phyloP scores from a whole-genome alignment of 2,797 vertebrate species.

The Mycteria americana region DNA sequence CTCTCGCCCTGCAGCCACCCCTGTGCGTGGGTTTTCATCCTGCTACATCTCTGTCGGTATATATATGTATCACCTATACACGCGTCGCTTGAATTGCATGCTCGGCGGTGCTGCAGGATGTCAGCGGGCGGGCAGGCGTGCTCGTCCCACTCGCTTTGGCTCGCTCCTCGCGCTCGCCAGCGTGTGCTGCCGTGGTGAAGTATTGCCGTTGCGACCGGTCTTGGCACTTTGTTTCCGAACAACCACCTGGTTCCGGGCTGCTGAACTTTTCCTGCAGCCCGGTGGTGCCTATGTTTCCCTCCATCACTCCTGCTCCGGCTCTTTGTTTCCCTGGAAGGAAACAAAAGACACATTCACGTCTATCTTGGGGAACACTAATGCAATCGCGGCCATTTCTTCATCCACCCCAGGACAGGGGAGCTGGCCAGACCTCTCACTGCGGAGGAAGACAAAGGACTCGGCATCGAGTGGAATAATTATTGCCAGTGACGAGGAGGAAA shows the following conservation, averaged over 20 bases:
- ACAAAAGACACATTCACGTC: conserved; percentile 11
- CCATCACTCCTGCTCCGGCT: not conserved
- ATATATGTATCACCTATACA: not conserved
- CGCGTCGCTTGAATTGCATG: accelerated
- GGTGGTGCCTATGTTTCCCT: not conserved
- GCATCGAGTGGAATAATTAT: not conserved
- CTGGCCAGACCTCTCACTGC: not conserved
- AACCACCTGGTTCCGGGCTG: not conserved
- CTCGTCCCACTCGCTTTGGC: not conserved
- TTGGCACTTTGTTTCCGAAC: not conserved
- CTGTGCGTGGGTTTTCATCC: not conserved
- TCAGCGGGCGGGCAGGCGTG: not conserved
- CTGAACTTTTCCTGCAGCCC: conserved; percentile 55
- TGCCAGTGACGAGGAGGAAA: not conserved
- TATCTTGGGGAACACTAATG: not conserved
- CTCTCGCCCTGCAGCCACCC: not conserved
- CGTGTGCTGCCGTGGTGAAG: not conserved
- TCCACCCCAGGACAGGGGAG: not conserved
- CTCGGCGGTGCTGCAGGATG: not conserved
- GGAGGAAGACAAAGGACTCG: not conserved
- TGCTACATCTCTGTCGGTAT: not conserved
- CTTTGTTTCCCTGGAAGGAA: conserved; percentile 39
- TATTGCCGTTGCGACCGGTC: not conserved
- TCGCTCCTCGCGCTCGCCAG: not conserved
- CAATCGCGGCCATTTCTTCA: not conserved